A percentile compares a stretch with the other conserved stretches of the same genome.
Conservation (phyloP, 2,797 vertebrate genomes). For the Sebastes iracundus region DNA sequence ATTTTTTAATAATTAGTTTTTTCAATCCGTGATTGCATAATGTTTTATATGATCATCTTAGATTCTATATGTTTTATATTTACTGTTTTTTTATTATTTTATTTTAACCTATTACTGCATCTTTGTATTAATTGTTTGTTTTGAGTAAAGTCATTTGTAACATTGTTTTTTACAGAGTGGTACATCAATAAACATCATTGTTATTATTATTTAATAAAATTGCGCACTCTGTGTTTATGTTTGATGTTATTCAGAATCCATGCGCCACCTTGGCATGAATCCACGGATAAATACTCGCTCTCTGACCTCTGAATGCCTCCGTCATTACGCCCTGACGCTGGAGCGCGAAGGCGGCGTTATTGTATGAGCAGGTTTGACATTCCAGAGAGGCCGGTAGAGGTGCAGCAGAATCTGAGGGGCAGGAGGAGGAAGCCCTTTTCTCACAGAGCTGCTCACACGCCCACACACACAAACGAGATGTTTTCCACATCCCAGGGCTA, state of each 20-base stretch:
- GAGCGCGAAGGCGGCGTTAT: slow-evolving; percentile 32
- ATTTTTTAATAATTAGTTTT: neutral
- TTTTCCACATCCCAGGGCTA: slow-evolving; percentile 71
- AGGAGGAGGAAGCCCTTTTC: slow-evolving; percentile 71
- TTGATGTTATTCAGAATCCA: neutral
- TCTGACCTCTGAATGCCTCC: slow-evolving; percentile 41
- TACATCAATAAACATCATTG: neutral
- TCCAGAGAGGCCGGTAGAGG: slow-evolving; percentile 65
- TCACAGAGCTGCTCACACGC: slow-evolving; percentile 30
- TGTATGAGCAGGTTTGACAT: slow-evolving; percentile 60
- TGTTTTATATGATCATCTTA: neutral
- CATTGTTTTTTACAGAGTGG: neutral
- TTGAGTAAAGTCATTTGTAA: neutral
- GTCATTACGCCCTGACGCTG: slow-evolving; percentile 45
- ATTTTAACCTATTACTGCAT: neutral
- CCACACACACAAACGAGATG: slow-evolving; percentile 39
- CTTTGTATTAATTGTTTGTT: neutral
- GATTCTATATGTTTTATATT: too few species aligned
- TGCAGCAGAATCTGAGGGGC: slow-evolving; percentile 53
- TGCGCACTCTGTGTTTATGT: neutral
- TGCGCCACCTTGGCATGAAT: slow-evolving; percentile 17
- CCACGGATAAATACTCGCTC: slow-evolving; percentile 35
- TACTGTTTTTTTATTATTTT: neutral
- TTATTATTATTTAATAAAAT: neutral
- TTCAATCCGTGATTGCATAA: neutral